Evolutionary conservation across 2,113 vertebrate species (phyloP), one percentile per base, ranked within the genome.

Genomic region (Reinhardtius hippoglossoides): DNA sequence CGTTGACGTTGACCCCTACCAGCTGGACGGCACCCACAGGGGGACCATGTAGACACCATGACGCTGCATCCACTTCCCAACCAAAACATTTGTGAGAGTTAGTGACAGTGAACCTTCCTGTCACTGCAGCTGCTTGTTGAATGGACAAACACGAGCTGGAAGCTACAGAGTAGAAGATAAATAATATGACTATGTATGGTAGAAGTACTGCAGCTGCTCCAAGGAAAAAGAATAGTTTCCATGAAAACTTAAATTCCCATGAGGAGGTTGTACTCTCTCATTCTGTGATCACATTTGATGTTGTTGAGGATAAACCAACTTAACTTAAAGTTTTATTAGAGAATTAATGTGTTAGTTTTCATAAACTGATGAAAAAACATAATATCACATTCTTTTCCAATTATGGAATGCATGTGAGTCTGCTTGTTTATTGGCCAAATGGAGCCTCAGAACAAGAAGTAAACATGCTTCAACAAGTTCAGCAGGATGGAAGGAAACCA

Each of bases 1-100:
- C 24, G 46, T 73, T 24, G 35, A 54, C 37, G 61, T 9, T 87
- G 82, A 92, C 90, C 89, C 66, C 61, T 63, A 54, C 35, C 58
- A 57, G 54, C 63, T 59, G 48, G n/a, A 42, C 2, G 14, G 58
- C 78, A 62, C 54, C 18, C 62, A 55, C 23, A 52, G 71, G 15
- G 23, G 63, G 23, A 57, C 61, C 21, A 14, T 0, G 54, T 35
- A 21, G 73, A 63, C 48, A 15, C 9, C 1, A 2, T 66, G 83
- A 79, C 54, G 66, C 74, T 71, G 50, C 37, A 13, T 6, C 50
- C 52, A 35, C 80, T 65, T 78, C 71, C 69, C 3, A 64, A 62
- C 58, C 31, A 14, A 80, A 82, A 74, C 75, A 77, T 67, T 12
- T 48, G 54, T 20, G 27, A 58, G 56, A 68, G 68, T 64, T 12